These are phyloP conservation scores for Eupeodes corollae DNA, from an alignment of 1,140 invertebrate genomes.

Conservation along the genomic window DNA sequence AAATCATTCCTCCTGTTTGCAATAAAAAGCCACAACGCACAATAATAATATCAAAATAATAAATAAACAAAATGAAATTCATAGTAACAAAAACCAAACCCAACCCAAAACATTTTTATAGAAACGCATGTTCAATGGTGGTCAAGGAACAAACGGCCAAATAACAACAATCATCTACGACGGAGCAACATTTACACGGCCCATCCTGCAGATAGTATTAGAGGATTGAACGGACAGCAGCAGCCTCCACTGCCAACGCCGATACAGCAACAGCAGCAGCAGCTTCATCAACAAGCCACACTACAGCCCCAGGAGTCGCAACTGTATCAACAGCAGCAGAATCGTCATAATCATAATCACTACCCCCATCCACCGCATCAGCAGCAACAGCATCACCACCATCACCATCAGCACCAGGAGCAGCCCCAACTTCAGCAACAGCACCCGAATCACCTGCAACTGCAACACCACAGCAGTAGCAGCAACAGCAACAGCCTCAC, in stretches of 20 bases:
- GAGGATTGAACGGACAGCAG: conserved; percentile 24
- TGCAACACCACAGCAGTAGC: conserved; percentile 3
- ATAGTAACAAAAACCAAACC: background rate
- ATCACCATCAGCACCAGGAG: conserved; percentile 1
- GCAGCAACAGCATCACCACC: conserved; percentile 16
- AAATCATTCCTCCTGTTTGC: background rate
- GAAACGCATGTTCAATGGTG: conserved; percentile 36
- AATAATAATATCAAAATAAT: conserved; percentile 2
- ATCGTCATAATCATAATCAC: background rate
- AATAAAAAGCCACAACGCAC: conserved; percentile 1
- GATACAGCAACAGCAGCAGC: conserved; percentile 12
- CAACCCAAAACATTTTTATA: conserved; percentile 6
- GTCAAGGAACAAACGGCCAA: conserved; percentile 34
- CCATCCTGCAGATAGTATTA: conserved; percentile 32
- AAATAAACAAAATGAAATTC: background rate
- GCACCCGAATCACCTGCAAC: conserved; percentile 3
- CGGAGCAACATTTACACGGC: conserved; percentile 34
- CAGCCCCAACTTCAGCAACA: background rate
- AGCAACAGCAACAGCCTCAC: conserved; percentile 4
- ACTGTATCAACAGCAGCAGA: conserved; percentile 9
- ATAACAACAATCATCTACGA: conserved; percentile 33
- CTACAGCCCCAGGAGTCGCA: conserved; percentile 24
- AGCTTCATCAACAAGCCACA: conserved; percentile 4
- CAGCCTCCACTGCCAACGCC: conserved; percentile 2
- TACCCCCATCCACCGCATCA: conserved; percentile 1